phyloP scores from a whole-genome alignment of 2,888 invertebrate genomes.

The Lasioglossum pauxillum region DNA sequence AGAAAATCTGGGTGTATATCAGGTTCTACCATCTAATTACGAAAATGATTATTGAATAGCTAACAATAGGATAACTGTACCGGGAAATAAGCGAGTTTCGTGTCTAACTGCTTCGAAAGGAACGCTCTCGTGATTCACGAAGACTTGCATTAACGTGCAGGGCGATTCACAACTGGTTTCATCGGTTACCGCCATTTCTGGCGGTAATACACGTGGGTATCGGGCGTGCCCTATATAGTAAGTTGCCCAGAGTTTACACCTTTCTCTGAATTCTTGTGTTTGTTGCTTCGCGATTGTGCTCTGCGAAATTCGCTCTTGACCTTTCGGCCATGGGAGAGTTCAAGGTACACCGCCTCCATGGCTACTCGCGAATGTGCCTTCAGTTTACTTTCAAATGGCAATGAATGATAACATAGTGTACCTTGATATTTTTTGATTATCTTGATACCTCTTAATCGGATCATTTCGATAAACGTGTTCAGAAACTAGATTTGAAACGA shows the following conservation, averaged over 20 bases:
- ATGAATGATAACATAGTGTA: background rate
- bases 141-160: slow-evolving; percentile 38
- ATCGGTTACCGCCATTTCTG: slow-evolving; percentile 53
- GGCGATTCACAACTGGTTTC: slow-evolving; percentile 59
- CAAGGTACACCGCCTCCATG: slow-evolving; percentile 34
- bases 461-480: slow-evolving; percentile 17
- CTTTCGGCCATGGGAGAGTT: slow-evolving; percentile 35
- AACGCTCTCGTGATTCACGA: slow-evolving; percentile 53
- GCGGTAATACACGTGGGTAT: slow-evolving; percentile 33
- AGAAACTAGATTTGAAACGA: background rate
- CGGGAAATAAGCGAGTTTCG: slow-evolving; percentile 24
- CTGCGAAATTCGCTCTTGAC: slow-evolving; percentile 47
- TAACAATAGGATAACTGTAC: background rate
- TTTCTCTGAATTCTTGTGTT: slow-evolving; percentile 34
- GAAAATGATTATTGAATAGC: background rate
- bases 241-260: slow-evolving; percentile 35
- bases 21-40: background rate
- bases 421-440: background rate
- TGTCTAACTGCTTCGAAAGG: slow-evolving; percentile 29
- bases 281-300: slow-evolving; percentile 6
- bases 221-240: slow-evolving; percentile 46
- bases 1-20: background rate
- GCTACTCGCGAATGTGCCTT: background rate
- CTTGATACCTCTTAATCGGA: background rate
- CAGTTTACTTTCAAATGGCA: background rate